Evolutionary conservation across 1,140 invertebrate species (phyloP).

Genomic region (Elymnias hypermnestra): DNA sequence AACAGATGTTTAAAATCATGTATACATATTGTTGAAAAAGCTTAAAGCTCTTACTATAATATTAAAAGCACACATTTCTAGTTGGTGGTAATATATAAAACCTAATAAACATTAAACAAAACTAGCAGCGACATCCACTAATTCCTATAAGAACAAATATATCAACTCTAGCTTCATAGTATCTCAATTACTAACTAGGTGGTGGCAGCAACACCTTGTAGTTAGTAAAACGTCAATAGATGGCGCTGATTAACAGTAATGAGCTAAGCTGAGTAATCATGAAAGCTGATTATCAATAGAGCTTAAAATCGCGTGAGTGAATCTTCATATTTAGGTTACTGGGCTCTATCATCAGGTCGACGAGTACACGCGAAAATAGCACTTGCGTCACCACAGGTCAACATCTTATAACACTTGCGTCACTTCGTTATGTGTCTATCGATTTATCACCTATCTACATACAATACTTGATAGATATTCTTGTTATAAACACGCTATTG

Average conservation of each 20-base stretch:
- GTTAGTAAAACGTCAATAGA: conserved; percentile 18
- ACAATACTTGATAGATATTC: not conserved
- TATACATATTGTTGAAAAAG: no score
- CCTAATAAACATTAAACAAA: no score
- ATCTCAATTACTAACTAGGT: conserved; percentile 20
- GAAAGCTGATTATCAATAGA: no score
- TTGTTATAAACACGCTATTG: no score
- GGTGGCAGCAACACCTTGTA: conserved; percentile 22
- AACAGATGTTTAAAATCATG: no score
- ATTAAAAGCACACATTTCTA: no score
- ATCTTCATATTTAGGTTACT: conserved; percentile 49
- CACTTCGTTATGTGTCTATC: conserved; percentile 20
- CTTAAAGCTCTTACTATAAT: no score
- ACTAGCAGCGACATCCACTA: conserved; percentile 13
- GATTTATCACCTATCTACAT: conserved; percentile 3
- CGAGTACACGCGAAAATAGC: conserved; percentile 50
- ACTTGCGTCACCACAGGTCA: conserved; percentile 56
- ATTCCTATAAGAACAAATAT: conserved; percentile 10
- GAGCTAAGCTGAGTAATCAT: no score
- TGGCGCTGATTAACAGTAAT: conserved; percentile 17
- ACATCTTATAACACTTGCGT: conserved; percentile 52
- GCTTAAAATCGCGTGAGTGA: conserved; percentile 33
- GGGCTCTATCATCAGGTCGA: conserved; percentile 44
- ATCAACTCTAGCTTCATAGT: not conserved
- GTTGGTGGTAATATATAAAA: no score